Evolutionary conservation across 2,797 vertebrate genomes (phyloP), one percentile per base, ranked within the genome.

Genomic region (Cirrhinus mrigala): DNA sequence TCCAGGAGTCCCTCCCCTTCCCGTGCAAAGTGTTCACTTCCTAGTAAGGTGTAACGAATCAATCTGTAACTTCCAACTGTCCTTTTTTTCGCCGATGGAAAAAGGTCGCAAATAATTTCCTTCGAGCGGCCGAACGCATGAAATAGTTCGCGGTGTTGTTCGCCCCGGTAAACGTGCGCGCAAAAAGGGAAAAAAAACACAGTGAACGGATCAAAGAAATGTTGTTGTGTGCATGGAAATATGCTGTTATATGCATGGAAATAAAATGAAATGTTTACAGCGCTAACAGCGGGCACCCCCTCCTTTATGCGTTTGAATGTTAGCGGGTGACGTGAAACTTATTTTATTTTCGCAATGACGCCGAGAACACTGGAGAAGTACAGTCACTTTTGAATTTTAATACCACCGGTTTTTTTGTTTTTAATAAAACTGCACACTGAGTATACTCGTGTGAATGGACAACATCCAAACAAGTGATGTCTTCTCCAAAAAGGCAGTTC

Each of bases 41-140:
- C 95, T 96, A 93, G 94, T 96, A 97, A 98, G 97, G 97, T 97
- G 97, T 92, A 97, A 97, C 96, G 95, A 97, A 98, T 97, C 96
- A 97, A 96, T 96, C 96, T 92, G 94, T 96, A 97, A 96, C 95
- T 94, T 94, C 94, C 91, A 91, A 95, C 92, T 83, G 78, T 94
- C 90, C 92, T 91, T 90, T 87, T 83, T 74, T 81, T 80, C 44
- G 73, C 58, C 64, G 68, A 64, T 54, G 79, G 44, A 74, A 82
- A 77, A 80, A 54, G 56, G 56, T 79, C 18, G 50, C 48, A 70
- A 76, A 76, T 64, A 54, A 68, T 82, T 66, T 68, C 14, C 50
- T 60, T 29, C 29, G 40, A 33, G 27, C 37, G 22, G 37, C 1
- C 12, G 14, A 8, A 70, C 37, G 58, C 24, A 20, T 83, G 56